Evolutionary conservation across 2,113 vertebrate genomes (phyloP), one percentile per base, ranked within the genome.

Genomic region (Xerus inauris): DNA sequence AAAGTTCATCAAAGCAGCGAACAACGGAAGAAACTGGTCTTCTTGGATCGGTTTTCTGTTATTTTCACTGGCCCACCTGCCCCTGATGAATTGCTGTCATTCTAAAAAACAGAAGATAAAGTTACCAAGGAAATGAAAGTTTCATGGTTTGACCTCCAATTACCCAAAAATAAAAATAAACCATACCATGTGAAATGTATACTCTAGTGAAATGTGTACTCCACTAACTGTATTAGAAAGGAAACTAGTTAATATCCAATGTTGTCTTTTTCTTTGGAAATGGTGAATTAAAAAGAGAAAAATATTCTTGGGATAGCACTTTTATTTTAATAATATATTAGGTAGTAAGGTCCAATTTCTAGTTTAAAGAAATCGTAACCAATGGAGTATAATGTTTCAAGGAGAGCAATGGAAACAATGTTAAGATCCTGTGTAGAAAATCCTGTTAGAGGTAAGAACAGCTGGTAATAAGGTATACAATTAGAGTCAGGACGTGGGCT

Each of bases 41-140:
- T 99, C 99, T 99, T 99, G 32, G 99, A 99, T 94, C 99, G 99
- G 79, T 99, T 99, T 98, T 99, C 99, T 95, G 99, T 99, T 97
- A 99, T 99, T 99, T 99, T 99, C 97, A 99, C 98, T 2, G 99
- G 99, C 83, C 99, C 99, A 42, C 99, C 99, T 71, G 99, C 98
- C 87, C 99, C 99, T 57, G 99, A 98, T 14, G 99, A 98, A 98
- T 94, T 99, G 98, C 96, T 99, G 98, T 99, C 99, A 75, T 99
- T 99, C 99, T 99, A 89, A 92, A 98, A 94, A 94, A 92, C 65
- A 87, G 32, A 96, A 8, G 26, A 94, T 38, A 19, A 82, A 94
- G 57, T 95, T 88, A 91, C 47, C 69, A 94, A 89, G 59, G 79
- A 79, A 94, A 91, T 45, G 3, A 40, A 92, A 71, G 67, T 79